phyloP scores from a whole-genome alignment of 2,113 vertebrate species.

The Centropus bengalensis region DNA sequence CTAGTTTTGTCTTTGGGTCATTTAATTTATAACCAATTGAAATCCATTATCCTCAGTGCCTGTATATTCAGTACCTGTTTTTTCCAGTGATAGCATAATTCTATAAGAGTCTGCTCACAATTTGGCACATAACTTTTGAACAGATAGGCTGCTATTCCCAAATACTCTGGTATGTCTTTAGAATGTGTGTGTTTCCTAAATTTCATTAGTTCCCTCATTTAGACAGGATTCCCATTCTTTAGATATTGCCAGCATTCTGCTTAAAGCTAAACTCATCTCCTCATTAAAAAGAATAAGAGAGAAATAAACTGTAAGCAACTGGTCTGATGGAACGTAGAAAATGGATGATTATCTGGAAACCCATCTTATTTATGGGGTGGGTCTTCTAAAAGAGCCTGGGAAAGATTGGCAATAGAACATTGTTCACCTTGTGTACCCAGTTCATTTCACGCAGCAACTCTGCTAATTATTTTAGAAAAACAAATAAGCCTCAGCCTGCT shows the following conservation, averaged over 20 bases:
- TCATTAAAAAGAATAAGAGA: not conserved
- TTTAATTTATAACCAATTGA: not conserved
- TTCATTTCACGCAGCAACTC: not conserved
- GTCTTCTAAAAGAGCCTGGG: not conserved
- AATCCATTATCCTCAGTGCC: not conserved
- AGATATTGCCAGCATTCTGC: not conserved
- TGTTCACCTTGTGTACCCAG: not conserved
- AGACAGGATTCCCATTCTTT: not conserved
- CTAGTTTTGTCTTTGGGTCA: not conserved
- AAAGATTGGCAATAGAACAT: not conserved
- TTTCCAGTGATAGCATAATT: not conserved
- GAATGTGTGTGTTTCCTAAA: not conserved
- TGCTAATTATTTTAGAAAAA: not conserved
- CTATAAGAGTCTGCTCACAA: not conserved
- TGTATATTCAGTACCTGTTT: not conserved
- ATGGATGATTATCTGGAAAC: not conserved
- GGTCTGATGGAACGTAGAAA: not conserved
- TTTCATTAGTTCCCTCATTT: not conserved
- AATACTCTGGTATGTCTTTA: not conserved
- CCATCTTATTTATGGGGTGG: not conserved
- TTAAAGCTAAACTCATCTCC: not conserved
- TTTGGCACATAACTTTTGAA: not conserved
- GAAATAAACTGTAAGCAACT: not conserved
- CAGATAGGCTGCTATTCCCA: not conserved
- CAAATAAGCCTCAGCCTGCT: not conserved